A percentile compares a stretch with the other conserved stretches of the same genome.
These are phyloP conservation scores for Escarpia spicata DNA, from an alignment of 2,888 invertebrate genomes.

Conservation along the genomic window DNA sequence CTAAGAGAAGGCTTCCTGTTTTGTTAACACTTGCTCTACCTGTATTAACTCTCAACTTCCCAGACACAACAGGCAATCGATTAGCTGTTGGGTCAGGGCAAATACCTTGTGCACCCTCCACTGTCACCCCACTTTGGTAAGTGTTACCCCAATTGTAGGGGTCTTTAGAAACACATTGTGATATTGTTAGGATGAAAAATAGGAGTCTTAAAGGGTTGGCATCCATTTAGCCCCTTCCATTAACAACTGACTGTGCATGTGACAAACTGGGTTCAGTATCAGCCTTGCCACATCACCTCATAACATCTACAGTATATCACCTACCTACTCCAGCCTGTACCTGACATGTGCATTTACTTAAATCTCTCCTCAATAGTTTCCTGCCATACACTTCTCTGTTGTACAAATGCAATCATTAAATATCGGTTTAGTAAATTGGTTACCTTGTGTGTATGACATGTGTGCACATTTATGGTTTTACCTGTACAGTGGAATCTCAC, in stretches of 20 bases:
- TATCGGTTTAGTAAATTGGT: no score
- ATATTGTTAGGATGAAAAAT: not conserved
- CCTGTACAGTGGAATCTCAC: no score
- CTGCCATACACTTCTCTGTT: no score
- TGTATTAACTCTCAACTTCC: not conserved
- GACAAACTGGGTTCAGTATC: not conserved
- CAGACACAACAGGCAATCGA: not conserved
- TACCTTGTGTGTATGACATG: no score
- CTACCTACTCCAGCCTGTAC: no score
- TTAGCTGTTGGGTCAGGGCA: not conserved
- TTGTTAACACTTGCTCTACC: not conserved
- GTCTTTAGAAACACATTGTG: not conserved
- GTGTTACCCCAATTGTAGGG: not conserved
- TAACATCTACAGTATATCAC: no score
- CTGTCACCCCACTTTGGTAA: constrained; percentile 9
- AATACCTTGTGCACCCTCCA: not conserved
- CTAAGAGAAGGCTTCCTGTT: not conserved
- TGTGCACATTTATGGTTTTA: no score
- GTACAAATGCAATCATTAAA: no score
- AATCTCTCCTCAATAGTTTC: no score
- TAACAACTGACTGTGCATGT: not conserved
- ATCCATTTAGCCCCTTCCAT: not conserved
- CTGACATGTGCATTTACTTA: no score
- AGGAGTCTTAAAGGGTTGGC: not conserved
- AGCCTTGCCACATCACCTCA: not conserved